Evolutionary conservation across 2,888 invertebrate species (phyloP), one percentile per base, ranked within the genome.

Genomic region (Leptinotarsa juncta): DNA sequence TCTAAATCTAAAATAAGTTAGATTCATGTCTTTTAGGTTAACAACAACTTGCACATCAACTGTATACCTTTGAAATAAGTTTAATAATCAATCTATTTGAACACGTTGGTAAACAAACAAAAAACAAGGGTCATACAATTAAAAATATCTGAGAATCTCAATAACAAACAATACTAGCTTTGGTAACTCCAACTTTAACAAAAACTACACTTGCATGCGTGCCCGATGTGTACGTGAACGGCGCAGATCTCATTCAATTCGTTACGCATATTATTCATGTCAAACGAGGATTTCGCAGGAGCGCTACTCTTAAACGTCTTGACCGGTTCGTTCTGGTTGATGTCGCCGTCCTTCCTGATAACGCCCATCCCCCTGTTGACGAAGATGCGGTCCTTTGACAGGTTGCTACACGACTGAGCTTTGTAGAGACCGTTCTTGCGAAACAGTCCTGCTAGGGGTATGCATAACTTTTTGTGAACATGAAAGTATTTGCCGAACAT

Each of bases 401-500:
- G 88, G 65, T 90, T 91, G 85, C 93, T 89, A 89, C 94, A 92
- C 1, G 91, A 91, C 81, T 91, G 90, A 16, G 92, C 91, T 82
- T 92, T 92, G 83, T 92, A 91, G 57, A 92, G 85, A 3, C 91
- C 68, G 65, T 90, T 90, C 68, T 89, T 89, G 65, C 89, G 89
- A 79, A 91, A 90, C 57, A 91, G 83, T 20, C 90, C 90, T 1
- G 92, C 90, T 74, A 92, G 81, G 3, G 92, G 92, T 75, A 91
- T 89, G 84, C 91, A 92, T n/a, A 92, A 85, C 85, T 91, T 91
- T 83, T 91, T 91, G 82, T 92, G 92, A 71, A 93, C 91, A 76
- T 93, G 93, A 84, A 93, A 92, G 82, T 93, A 93, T 75, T 92
- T 91, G 65, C 92, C 92, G 62, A 93, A 88, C 80, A 93, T 87